Conservation (phyloP, 2,113 vertebrate species). For the Chloroceryle aenea region DNA sequence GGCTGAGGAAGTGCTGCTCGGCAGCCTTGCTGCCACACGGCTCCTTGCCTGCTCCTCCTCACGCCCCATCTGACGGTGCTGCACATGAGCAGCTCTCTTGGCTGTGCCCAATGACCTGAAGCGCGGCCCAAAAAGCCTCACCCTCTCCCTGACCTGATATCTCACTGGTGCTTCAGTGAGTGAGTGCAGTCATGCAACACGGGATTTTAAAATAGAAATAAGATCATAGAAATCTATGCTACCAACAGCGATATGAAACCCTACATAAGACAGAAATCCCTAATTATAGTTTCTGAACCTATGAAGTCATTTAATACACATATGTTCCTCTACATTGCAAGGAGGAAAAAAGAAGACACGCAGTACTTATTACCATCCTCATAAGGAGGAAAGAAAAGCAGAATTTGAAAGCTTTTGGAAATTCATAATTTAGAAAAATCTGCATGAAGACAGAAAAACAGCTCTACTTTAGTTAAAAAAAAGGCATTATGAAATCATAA, state of each 20-base stretch:
- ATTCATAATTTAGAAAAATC: background rate
- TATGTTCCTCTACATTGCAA: background rate
- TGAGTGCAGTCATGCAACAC: background rate
- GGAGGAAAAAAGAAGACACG: background rate
- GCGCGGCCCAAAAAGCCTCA: background rate
- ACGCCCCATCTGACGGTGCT: rapidly evolving
- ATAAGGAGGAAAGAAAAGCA: background rate
- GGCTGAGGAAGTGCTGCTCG: rapidly evolving
- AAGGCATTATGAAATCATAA: background rate
- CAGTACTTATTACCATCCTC: background rate
- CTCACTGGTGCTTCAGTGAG: background rate
- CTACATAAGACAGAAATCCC: background rate
- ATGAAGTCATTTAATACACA: slow-evolving; percentile 51
- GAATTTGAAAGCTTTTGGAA: background rate
- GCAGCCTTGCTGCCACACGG: rapidly evolving
- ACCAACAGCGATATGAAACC: background rate
- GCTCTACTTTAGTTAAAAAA: background rate
- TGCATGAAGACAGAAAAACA: background rate
- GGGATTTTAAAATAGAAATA: slow-evolving; percentile 3
- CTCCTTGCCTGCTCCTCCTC: background rate
- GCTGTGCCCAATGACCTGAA: background rate
- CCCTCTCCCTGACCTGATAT: background rate
- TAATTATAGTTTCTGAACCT: slow-evolving; percentile 50
- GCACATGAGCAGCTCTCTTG: background rate
- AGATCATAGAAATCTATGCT: background rate